A percentile compares a stretch with the other conserved stretches of the same genome.
Evolutionary conservation across 92 coral and sea anemone species (phyloP).

Genomic region (Zoanthus gigantus): DNA sequence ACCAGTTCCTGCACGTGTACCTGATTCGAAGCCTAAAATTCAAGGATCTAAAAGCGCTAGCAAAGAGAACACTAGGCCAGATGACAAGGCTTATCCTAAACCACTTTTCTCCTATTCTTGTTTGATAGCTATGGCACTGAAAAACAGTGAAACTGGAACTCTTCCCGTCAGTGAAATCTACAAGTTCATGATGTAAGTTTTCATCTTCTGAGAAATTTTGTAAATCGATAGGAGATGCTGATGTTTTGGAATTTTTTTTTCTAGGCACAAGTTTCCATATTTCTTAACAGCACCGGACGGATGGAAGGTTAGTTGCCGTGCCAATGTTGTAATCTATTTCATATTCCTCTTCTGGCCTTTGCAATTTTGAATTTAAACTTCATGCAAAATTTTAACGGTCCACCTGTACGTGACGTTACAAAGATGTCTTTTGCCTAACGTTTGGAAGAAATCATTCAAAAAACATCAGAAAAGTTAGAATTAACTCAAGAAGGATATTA

Average conservation of each 20-base stretch:
- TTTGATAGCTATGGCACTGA: slow-evolving; percentile 98
- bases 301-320: slow-evolving; percentile 88
- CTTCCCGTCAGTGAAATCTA: slow-evolving; percentile 99
- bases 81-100: slow-evolving; percentile 94
- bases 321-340: slow-evolving; percentile 63
- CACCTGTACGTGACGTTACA: slow-evolving; percentile 54
- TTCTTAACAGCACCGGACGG: slow-evolving; percentile 99
- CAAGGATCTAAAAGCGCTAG: slow-evolving; percentile 77
- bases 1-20: slow-evolving; percentile 76
- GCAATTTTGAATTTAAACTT: slow-evolving; percentile 90
- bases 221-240: slow-evolving; percentile 22
- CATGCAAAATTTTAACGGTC: slow-evolving; percentile 82
- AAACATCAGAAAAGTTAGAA: background rate
- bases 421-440: slow-evolving; percentile 19
- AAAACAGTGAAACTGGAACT: slow-evolving; percentile 97
- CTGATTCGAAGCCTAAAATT: slow-evolving; percentile 76
- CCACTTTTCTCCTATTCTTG: slow-evolving; percentile 98
- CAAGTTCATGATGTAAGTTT: slow-evolving; percentile 99
- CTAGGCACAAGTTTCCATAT: slow-evolving; percentile 98
- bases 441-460: background rate
- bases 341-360: slow-evolving; percentile 59
- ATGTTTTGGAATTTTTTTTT: slow-evolving; percentile 58
- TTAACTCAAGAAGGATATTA: slow-evolving; percentile 19
- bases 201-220: slow-evolving; percentile 41
- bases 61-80: slow-evolving; percentile 85